A percentile compares a stretch with the other conserved stretches of the same genome.
phyloP scores from a whole-genome alignment of 2,888 invertebrate species.

The Margaritifera margaritifera region DNA sequence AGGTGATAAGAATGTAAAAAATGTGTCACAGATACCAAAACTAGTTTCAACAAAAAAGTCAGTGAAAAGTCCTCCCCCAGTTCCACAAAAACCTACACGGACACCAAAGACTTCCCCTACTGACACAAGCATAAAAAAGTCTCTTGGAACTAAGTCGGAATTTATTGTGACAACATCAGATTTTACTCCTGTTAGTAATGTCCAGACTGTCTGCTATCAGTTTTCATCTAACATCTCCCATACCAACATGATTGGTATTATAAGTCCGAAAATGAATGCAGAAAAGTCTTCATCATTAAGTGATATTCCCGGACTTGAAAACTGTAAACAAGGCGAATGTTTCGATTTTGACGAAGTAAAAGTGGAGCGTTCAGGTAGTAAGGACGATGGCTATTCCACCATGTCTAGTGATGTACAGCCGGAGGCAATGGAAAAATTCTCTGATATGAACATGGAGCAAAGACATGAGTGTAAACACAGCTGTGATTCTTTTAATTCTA shows the following conservation, averaged over 20 bases:
- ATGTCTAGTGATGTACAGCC: constrained; percentile 68
- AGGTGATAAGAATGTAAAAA: constrained; percentile 3
- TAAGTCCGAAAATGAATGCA: too few species aligned
- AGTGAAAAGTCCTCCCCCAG: constrained; percentile 43
- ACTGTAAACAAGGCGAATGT: too few species aligned
- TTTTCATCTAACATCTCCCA: too few species aligned
- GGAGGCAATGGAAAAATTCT: constrained; percentile 57
- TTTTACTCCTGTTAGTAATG: too few species aligned
- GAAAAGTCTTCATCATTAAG: too few species aligned
- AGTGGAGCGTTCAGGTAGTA: constrained; percentile 63
- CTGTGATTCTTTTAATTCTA: not conserved
- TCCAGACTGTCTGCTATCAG: too few species aligned
- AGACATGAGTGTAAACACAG: constrained; percentile 3
- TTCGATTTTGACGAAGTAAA: constrained; percentile 32
- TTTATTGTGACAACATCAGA: too few species aligned
- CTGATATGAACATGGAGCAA: constrained; percentile 38
- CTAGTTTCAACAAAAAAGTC: constrained; percentile 25
- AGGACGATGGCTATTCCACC: constrained; percentile 67
- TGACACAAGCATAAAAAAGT: too few species aligned
- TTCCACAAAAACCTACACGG: constrained; percentile 37
- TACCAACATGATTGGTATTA: too few species aligned
- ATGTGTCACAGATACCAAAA: constrained; percentile 15
- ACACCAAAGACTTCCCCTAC: constrained; percentile 11
- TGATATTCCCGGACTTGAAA: too few species aligned
- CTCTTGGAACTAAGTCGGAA: too few species aligned